Percentiles rank a stretch among this genome's conserved stretches.
Evolutionary conservation across 2,113 vertebrate genomes (phyloP).

Genomic region (Saccopteryx bilineata): DNA sequence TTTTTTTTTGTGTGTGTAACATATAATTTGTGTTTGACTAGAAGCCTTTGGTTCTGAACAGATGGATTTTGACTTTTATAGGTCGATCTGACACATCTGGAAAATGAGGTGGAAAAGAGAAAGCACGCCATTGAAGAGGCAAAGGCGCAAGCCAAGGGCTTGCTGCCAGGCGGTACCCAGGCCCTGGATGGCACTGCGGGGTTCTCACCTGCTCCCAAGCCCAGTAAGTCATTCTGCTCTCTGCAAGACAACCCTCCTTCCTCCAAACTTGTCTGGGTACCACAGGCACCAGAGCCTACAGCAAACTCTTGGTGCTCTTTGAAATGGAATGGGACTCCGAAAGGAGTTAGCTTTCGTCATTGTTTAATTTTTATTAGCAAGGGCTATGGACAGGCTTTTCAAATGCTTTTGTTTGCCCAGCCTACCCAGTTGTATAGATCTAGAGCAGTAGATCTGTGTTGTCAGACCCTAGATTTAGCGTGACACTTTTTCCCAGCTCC

Average conservation of each 20-base stretch:
- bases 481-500: rapidly evolving
- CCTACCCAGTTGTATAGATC: neutral
- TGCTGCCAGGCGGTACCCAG: slow-evolving; percentile 83
- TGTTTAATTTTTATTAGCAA: neutral
- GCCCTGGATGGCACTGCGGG: slow-evolving; percentile 85
- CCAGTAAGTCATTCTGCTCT: slow-evolving; percentile 76
- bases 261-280: neutral
- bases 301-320: rapidly evolving
- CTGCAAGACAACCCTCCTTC: neutral
- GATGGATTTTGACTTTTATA: slow-evolving; percentile 51
- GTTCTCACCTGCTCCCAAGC: slow-evolving; percentile 91
- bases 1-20: rapidly evolving
- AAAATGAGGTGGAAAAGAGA: slow-evolving; percentile 89
- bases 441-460: too few relatives aligned
- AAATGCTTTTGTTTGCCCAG: neutral
- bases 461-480: neutral
- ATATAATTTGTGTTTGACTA: rapidly evolving
- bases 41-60: neutral
- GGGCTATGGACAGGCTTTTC: neutral
- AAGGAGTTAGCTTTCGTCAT: neutral
- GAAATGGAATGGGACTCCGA: neutral
- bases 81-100: slow-evolving; percentile 89
- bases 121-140: slow-evolving; percentile 89
- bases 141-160: slow-evolving; percentile 89
- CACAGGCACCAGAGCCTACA: neutral